phyloP scores from a whole-genome alignment of 1,140 invertebrate genomes.

The Hypsibius dujardini region DNA sequence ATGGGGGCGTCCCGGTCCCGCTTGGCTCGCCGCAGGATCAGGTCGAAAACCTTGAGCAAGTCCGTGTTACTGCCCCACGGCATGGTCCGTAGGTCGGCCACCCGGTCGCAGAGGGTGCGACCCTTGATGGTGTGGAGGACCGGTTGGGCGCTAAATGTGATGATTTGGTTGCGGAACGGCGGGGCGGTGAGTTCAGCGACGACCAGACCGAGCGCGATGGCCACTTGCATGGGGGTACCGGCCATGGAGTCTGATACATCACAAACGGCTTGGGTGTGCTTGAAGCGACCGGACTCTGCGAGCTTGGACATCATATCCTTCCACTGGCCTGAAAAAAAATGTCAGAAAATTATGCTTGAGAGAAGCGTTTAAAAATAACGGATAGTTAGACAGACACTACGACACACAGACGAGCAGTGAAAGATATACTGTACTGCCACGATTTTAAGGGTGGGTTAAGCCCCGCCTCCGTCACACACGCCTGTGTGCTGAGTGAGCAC shows the following conservation, averaged over 20 bases:
- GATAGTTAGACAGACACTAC: no score
- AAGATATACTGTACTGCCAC: no score
- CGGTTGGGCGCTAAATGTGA: not conserved
- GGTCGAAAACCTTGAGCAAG: not conserved
- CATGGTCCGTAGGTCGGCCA: not conserved
- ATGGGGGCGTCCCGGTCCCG: not conserved
- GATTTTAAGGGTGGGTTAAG: no score
- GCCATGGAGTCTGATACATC: not conserved
- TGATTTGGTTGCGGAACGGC: not conserved
- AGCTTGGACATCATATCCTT: not conserved
- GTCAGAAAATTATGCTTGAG: no score
- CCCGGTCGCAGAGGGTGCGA: not conserved
- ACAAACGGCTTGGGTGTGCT: not conserved
- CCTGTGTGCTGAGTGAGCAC: no score
- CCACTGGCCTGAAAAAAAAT: not conserved
- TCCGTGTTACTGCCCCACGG: not conserved
- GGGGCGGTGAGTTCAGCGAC: not conserved
- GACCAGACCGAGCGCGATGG: not conserved
- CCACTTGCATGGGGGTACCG: not conserved
- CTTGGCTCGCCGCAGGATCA: not conserved
- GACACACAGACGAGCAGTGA: no score
- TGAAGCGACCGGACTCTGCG: not conserved
- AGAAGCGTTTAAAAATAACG: no score
- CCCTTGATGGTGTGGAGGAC: not conserved
- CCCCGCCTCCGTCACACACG: no score